A percentile compares a stretch with the other conserved stretches of the same genome.
phyloP scores from a whole-genome alignment of 92 coral and sea anemone genomes.

The Phymanthus crucifer region DNA sequence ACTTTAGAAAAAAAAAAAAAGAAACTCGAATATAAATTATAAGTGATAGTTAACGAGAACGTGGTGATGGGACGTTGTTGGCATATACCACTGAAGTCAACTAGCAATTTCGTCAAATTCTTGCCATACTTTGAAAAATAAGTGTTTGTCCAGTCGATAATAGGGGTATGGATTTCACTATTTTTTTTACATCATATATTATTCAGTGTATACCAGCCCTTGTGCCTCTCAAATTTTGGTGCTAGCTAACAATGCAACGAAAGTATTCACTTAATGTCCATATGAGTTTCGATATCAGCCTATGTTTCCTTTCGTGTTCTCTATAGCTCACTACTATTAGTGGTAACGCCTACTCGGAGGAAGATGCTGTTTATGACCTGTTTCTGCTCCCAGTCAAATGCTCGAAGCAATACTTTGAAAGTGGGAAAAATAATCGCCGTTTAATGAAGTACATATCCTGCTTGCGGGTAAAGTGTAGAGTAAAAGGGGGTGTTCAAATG shows the following conservation, averaged over 20 bases:
- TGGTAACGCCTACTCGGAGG: neutral
- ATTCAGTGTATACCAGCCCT: neutral
- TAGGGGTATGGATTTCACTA: neutral
- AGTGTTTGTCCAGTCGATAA: neutral
- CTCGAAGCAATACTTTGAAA: neutral
- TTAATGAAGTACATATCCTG: neutral
- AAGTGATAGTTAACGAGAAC: no score
- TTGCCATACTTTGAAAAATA: neutral
- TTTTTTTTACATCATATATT: neutral
- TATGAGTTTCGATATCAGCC: neutral
- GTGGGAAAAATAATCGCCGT: no score
- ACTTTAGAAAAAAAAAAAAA: no score
- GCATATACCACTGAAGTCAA: no score
- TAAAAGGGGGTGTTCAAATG: no score
- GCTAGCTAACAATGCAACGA: neutral
- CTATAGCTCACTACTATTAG: neutral
- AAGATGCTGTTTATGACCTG: neutral
- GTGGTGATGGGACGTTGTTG: no score
- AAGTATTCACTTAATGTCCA: neutral
- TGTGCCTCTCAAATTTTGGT: neutral
- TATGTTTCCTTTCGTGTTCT: neutral
- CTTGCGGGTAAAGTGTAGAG: neutral
- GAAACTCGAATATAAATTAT: no score
- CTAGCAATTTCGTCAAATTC: neutral
- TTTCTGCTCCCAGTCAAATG: neutral